Conservation (phyloP, 2,113 vertebrate genomes). For the Podilymbus podiceps region DNA sequence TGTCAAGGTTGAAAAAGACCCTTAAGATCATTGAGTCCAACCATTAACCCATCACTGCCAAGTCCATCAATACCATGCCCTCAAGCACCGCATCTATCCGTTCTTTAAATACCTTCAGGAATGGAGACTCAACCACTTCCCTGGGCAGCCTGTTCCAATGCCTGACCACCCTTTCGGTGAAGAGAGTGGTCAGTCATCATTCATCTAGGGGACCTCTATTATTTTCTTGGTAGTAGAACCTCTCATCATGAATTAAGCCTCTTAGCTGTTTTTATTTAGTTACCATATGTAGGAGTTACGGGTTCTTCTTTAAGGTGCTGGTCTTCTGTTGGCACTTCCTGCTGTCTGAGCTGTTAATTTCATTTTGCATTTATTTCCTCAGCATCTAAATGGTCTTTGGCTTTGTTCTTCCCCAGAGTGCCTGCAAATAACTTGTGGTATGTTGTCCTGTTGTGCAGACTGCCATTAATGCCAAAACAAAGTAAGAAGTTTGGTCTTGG, state of each 20-base stretch:
- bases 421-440: not conserved
- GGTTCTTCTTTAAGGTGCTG: not conserved
- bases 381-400: not conserved
- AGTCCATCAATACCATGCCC: too few relatives aligned
- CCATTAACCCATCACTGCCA: too few relatives aligned
- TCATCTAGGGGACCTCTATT: not conserved
- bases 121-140: too few relatives aligned
- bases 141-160: too few relatives aligned
- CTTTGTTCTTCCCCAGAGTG: not conserved
- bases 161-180: too few relatives aligned
- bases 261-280: not conserved
- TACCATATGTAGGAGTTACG: not conserved
- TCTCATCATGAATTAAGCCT: not conserved
- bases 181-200: too few relatives aligned
- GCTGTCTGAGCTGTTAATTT: not conserved
- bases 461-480: not conserved
- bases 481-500: not conserved
- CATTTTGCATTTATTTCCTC: not conserved
- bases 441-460: not conserved
- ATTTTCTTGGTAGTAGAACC: not conserved
- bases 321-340: not conserved
- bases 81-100: too few relatives aligned
- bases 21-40: too few relatives aligned
- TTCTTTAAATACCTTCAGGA: too few relatives aligned
- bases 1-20: too few relatives aligned